These are phyloP conservation scores for Ariolimax columbianus DNA, from an alignment of 2,888 invertebrate species.

Conservation along the genomic window DNA sequence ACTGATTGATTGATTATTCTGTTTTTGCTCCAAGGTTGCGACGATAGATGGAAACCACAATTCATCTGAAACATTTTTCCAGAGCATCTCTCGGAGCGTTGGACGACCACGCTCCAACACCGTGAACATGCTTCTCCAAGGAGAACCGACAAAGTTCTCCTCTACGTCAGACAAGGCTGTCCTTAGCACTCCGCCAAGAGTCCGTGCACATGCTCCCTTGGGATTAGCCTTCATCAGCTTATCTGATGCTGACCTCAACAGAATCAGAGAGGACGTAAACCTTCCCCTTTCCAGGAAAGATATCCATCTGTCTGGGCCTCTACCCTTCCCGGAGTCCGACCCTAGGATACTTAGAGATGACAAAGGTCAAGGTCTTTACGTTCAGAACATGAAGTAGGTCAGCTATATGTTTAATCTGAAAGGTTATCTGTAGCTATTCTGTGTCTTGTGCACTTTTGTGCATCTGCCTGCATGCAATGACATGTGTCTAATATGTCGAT, in stretches of 20 bases:
- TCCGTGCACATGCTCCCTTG: constrained; percentile 20
- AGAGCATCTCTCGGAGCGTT: no score
- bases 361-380: not conserved
- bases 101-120: constrained; percentile 9
- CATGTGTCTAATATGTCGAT: no score
- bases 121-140: not conserved
- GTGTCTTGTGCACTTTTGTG: no score
- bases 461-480: no score
- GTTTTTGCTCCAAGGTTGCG: not conserved
- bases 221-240: constrained; percentile 54
- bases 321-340: constrained; percentile 16
- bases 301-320: constrained; percentile 84
- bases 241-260: constrained; percentile 54
- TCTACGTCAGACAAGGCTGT: not conserved
- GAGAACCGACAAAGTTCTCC: not conserved
- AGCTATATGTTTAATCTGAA: not conserved
- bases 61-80: not conserved
- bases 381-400: constrained; percentile 31
- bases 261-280: constrained; percentile 67
- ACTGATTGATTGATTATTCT: not conserved
- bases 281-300: constrained; percentile 95
- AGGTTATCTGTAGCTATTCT: no score
- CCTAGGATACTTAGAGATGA: not conserved
- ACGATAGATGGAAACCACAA: not conserved
- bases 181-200: not conserved